A percentile compares a stretch with the other conserved stretches of the same genome.
Conservation (phyloP, 2,113 vertebrate genomes). For the Pleuronectes platessa region DNA sequence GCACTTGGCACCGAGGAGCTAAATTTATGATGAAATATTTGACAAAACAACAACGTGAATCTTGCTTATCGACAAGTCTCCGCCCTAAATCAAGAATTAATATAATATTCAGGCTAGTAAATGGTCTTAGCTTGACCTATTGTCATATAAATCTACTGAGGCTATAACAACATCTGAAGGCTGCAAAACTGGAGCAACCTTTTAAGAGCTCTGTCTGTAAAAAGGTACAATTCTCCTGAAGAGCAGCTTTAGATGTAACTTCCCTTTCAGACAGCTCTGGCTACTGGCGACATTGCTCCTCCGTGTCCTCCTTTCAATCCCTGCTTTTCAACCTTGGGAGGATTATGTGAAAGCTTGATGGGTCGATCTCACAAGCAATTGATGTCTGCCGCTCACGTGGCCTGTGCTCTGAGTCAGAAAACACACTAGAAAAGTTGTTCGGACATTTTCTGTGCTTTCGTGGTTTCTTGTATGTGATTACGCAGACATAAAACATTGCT, state of each 20-base stretch:
- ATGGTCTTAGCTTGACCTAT: no score
- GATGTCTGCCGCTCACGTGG: constrained; percentile 25
- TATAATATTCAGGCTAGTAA: no score
- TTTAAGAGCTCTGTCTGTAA: background rate
- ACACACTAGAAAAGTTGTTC: constrained; percentile 2
- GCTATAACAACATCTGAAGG: background rate
- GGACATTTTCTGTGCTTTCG: constrained; percentile 9
- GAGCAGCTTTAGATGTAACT: no score
- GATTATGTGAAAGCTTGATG: background rate
- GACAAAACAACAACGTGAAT: no score
- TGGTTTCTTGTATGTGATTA: background rate
- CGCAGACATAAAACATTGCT: background rate
- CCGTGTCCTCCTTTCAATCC: background rate
- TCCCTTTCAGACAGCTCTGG: background rate
- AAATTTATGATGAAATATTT: no score
- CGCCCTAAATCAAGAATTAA: no score
- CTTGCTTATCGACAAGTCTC: no score
- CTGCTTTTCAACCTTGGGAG: constrained; percentile 1
- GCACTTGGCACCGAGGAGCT: no score
- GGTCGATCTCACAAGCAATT: background rate
- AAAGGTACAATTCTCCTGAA: background rate
- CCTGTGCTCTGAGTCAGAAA: constrained; percentile 8
- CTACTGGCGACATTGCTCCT: background rate
- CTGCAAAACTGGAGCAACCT: background rate
- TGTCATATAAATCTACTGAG: no score